Conservation (phyloP, 2,888 invertebrate genomes). For the Agrochola litura region DNA sequence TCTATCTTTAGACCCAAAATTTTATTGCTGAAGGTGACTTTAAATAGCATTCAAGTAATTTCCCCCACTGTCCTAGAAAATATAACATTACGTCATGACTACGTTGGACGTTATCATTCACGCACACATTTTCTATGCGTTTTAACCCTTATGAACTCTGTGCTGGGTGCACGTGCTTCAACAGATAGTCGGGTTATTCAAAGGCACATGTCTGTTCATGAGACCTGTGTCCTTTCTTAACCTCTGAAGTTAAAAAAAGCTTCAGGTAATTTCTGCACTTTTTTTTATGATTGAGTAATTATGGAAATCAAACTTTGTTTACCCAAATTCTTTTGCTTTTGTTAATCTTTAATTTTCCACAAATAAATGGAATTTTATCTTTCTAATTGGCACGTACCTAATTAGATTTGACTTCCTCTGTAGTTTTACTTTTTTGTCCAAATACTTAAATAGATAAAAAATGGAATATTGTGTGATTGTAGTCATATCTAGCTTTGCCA, state of each 20-base stretch:
- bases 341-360: not conserved
- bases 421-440: not conserved
- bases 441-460: not conserved
- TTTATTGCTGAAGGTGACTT: conserved; percentile 47
- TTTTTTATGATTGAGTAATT: not conserved
- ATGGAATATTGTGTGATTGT: not conserved
- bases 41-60: conserved; percentile 18
- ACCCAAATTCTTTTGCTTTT: not conserved
- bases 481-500: not conserved
- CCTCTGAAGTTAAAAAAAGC: not conserved
- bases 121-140: conserved; percentile 35
- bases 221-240: not conserved
- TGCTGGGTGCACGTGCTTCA: conserved; percentile 5
- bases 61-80: conserved; percentile 29
- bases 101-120: conserved; percentile 31
- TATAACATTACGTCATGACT: conserved; percentile 4
- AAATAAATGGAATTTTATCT: conserved; percentile 1
- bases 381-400: not conserved
- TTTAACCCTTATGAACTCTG: conserved; percentile 46
- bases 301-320: not conserved
- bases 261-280: too few relatives aligned
- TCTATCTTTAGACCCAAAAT: conserved; percentile 20
- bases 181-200: not conserved
- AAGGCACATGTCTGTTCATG: conserved; percentile 32
- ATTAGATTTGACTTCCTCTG: not conserved